Evolutionary conservation across 2,888 invertebrate species (phyloP).

Genomic region (Sipunculus nudus): DNA sequence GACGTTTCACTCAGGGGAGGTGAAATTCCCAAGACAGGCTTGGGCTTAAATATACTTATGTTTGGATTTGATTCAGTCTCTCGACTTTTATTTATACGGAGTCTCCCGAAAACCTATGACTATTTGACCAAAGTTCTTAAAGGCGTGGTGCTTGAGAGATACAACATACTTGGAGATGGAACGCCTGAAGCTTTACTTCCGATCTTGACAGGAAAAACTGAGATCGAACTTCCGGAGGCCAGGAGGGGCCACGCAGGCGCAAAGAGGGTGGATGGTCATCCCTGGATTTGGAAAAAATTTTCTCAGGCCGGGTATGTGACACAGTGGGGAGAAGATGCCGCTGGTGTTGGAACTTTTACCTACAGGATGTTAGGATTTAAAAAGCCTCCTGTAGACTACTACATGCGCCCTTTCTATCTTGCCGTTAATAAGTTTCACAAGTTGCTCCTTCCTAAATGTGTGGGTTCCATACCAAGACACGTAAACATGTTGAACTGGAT

Average conservation of each 20-base stretch:
- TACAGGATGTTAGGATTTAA: conserved; percentile 88
- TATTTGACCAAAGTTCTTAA: conserved; percentile 53
- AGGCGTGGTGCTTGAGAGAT: conserved; percentile 46
- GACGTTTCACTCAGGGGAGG: too few relatives aligned
- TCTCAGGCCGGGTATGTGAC: conserved; percentile 71
- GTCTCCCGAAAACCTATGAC: conserved; percentile 54
- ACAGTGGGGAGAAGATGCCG: conserved; percentile 87
- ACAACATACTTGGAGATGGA: conserved; percentile 46
- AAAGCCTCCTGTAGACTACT: conserved; percentile 87
- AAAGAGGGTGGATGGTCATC: conserved; percentile 78
- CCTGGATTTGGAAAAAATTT: conserved; percentile 86
- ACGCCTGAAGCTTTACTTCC: conserved; percentile 44
- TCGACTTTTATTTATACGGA: conserved; percentile 70
- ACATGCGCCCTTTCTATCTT: conserved; percentile 78
- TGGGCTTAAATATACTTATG: conserved; percentile 70
- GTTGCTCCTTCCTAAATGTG: conserved; percentile 68
- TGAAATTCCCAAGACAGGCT: background rate
- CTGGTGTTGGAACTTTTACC: conserved; percentile 86
- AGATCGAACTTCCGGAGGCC: conserved; percentile 38
- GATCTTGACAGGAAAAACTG: conserved; percentile 39
- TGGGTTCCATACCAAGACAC: conserved; percentile 79
- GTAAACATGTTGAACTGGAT: conserved; percentile 65
- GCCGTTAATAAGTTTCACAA: conserved; percentile 30
- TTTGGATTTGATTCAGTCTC: conserved; percentile 89
- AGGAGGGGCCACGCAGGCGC: conserved; percentile 70